These are phyloP conservation scores for Pantelozetes paolii DNA, from an alignment of 2,888 invertebrate species.

Conservation along the genomic window DNA sequence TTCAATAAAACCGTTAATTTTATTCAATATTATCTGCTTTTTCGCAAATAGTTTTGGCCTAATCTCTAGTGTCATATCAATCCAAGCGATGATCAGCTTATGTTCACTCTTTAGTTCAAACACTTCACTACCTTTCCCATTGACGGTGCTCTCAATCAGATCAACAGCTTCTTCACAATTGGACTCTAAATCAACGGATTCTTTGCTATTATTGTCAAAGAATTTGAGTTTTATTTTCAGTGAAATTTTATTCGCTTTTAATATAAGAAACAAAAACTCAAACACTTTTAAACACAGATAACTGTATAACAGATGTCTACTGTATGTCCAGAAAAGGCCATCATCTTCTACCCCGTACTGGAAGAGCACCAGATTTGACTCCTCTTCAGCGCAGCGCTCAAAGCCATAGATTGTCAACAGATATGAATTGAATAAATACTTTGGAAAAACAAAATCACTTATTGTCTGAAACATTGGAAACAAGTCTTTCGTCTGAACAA, in stretches of 20 bases:
- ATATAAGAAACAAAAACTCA: too few relatives aligned
- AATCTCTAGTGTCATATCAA: not conserved
- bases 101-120: not conserved
- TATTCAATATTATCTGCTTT: not conserved
- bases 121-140: not conserved
- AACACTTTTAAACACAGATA: too few relatives aligned
- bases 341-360: not conserved
- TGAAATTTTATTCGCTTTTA: too few relatives aligned
- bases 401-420: conserved; percentile 34
- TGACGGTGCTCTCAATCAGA: not conserved
- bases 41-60: not conserved
- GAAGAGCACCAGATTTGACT: not conserved
- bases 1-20: not conserved
- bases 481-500: not conserved
- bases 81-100: not conserved
- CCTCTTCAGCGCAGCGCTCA: conserved; percentile 4
- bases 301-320: not conserved
- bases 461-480: not conserved
- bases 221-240: too few relatives aligned
- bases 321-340: not conserved
- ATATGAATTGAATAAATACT: conserved; percentile 28
- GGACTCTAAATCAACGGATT: too few relatives aligned
- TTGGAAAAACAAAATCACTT: conserved; percentile 8
- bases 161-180: not conserved
- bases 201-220: too few relatives aligned